Percentiles rank a stretch among this genome's conserved stretches.
These are phyloP conservation scores for Orthosia incerta DNA, from an alignment of 2,888 invertebrate species.

Conservation along the genomic window DNA sequence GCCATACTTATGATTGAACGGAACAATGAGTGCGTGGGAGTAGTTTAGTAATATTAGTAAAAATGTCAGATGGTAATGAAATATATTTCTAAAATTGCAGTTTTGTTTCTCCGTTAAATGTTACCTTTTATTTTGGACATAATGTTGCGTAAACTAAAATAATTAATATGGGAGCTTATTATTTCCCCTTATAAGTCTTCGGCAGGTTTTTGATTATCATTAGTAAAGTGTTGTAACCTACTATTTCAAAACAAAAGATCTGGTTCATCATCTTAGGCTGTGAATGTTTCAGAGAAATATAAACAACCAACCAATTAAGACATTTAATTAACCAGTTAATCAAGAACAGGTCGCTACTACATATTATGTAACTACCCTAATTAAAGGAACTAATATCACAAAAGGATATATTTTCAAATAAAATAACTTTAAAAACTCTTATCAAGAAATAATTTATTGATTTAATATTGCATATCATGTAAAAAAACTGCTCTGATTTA, in stretches of 20 bases:
- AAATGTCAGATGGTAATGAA: conserved; percentile 77
- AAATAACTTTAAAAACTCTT: too few species aligned
- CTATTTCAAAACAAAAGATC: neutral
- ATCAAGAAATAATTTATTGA: too few species aligned
- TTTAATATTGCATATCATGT: too few species aligned
- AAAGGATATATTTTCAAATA: too few species aligned
- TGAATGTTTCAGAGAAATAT: neutral
- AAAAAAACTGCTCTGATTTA: too few species aligned
- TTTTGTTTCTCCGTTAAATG: conserved; percentile 58
- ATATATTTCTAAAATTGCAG: conserved; percentile 67
- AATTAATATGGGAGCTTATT: conserved; percentile 37
- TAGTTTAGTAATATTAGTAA: conserved; percentile 78
- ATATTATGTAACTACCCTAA: too few species aligned
- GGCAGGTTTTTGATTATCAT: neutral
- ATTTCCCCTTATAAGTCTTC: neutral
- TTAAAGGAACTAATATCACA: too few species aligned
- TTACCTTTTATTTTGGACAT: conserved; percentile 49
- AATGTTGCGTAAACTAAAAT: conserved; percentile 26
- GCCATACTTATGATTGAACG: conserved; percentile 66
- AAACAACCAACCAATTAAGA: too few species aligned
- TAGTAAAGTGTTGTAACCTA: neutral
- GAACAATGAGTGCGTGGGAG: conserved; percentile 83
- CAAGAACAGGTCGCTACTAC: too few species aligned
- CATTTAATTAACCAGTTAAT: too few species aligned
- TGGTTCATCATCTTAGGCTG: neutral